Evolutionary conservation across 2,888 invertebrate species (phyloP), one percentile per base, ranked within the genome.

Genomic region (Caenorhabditis zanzibari): DNA sequence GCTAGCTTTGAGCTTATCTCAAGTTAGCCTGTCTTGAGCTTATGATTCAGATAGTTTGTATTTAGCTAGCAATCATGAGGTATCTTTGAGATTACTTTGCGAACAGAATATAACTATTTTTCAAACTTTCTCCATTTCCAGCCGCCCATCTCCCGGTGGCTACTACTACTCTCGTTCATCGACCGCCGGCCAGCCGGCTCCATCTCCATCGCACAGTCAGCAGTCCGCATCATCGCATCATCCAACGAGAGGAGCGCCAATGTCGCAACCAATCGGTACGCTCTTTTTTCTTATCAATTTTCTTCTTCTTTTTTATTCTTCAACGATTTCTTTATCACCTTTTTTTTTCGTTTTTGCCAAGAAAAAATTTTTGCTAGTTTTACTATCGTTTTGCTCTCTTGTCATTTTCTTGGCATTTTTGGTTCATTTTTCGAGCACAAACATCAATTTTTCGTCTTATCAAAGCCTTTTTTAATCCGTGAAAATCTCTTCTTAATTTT

Each of bases 251-350:
- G 71, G 69, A 74, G 73, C 66, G 64, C 84, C 84, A 28, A 80
- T 84, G 84, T 80, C 80, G 28, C 84, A 84, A 56, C 84, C 84
- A 26, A 80, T 84, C 59, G 79, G 80, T 83, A 71, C n/a, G 79
- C 72, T 10, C 28, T 38, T 24, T 4, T 35, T 75, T 64, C 47
- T 66, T 47, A 56, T 76, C 59, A 28, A 19, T 38, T 38, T 38
- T 38, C 38, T 6, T 10, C 10, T 38, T 38, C 38, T 38, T 38
- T 12, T 38, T 12, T 12, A 2, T 38, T 38, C 12, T 38, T 38
- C 10, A 32, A 49, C 12, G 2, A 47, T 19, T 22, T 52, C 22
- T 47, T 54, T 54, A 54, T 54, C 54, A 26, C 14, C 58, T 61
- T 59, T 28, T 54, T 49, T 10, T 54, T 38, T 24, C n/a, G 5